Percentiles rank a stretch among this genome's conserved stretches.
phyloP scores from a whole-genome alignment of 2,113 vertebrate species.

The Anser brachyrhynchus region DNA sequence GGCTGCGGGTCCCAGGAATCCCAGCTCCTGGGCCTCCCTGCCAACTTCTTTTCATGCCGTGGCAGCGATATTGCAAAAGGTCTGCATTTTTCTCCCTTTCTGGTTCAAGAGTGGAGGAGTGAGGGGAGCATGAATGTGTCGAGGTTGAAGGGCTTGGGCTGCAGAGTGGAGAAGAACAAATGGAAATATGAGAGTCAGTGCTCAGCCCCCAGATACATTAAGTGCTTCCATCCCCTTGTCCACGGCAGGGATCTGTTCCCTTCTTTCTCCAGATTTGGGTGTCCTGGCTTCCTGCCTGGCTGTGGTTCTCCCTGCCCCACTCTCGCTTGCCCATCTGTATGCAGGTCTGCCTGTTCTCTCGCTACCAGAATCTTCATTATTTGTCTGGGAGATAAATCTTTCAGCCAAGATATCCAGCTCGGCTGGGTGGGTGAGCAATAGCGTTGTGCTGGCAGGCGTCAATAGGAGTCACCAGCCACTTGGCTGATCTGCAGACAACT shows the following conservation, averaged over 20 bases:
- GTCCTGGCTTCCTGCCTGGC: background rate
- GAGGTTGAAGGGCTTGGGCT: background rate
- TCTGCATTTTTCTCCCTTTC: background rate
- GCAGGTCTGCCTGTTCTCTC: background rate
- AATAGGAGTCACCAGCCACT: background rate
- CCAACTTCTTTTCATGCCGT: background rate
- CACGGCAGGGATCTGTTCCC: background rate
- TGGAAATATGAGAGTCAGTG: fast-evolving
- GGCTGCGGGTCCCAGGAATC: background rate
- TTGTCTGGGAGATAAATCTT: background rate
- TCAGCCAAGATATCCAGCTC: background rate
- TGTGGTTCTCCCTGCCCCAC: background rate
- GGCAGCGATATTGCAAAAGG: background rate
- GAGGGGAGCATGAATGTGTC: fast-evolving
- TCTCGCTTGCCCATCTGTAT: background rate
- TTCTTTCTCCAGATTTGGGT: background rate
- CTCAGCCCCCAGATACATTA: background rate
- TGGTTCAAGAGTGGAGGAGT: background rate
- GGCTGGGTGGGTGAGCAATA: fast-evolving
- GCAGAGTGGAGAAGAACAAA: background rate
- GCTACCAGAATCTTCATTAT: background rate
- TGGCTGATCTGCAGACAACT: background rate
- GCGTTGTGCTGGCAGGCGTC: background rate
- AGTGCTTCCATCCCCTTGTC: fast-evolving
- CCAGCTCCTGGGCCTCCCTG: background rate